Evolutionary conservation across 2,113 vertebrate species (phyloP).

Genomic region (Phocoena phocoena): DNA sequence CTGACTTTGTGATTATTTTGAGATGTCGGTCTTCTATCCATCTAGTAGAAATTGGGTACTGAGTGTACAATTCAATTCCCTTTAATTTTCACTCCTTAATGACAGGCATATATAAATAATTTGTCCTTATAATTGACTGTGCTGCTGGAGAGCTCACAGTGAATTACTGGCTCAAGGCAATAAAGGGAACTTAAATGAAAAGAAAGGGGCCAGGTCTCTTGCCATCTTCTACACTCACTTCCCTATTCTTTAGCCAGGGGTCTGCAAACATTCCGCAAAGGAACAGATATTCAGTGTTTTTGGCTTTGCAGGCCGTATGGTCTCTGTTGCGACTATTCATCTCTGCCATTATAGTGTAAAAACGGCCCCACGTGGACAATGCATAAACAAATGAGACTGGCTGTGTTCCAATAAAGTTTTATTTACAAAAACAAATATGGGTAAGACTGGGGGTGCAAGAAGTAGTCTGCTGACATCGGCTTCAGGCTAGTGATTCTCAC

Average conservation of each 20-base stretch:
- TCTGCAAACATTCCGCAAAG: background rate
- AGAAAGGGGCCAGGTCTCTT: background rate
- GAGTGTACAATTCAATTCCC: constrained; percentile 61
- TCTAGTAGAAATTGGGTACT: constrained; percentile 49
- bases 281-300: background rate
- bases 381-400: background rate
- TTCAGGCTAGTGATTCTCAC: background rate
- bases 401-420: constrained; percentile 6
- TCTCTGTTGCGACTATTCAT: background rate
- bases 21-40: constrained; percentile 31
- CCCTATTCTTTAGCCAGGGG: background rate
- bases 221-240: background rate
- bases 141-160: constrained; percentile 36
- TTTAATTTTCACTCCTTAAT: constrained; percentile 73
- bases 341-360: background rate
- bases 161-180: constrained; percentile 46
- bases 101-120: constrained; percentile 68
- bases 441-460: background rate
- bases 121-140: constrained; percentile 74
- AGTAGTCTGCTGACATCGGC: background rate
- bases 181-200: constrained; percentile 8
- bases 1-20: constrained; percentile 20
- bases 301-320: background rate
- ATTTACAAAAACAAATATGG: background rate
- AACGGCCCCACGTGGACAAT: background rate